Base-by-base conservation (phyloP, 2,888 invertebrate species). In the Drosophila nigritarsus region DNA sequence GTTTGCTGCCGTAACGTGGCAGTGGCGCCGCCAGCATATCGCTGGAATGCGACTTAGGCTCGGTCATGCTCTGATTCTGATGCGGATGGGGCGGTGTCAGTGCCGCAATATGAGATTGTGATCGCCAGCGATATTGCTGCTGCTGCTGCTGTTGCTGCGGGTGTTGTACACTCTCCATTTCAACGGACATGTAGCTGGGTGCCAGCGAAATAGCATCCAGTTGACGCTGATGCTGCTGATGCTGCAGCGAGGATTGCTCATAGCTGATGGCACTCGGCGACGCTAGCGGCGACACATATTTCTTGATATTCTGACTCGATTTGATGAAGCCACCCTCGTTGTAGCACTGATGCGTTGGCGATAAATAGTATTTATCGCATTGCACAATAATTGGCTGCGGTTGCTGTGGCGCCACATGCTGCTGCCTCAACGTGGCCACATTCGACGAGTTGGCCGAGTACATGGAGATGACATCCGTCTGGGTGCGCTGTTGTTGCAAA, bases 251-350 rank as follows among this genome's bases (percentile, higher is more conserved):
- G 66, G 80, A 75, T 32, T 80, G 87, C 61, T 82, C 80, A 45
- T 86, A 87, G 64, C 83, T 87, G 8, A 78, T 58, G 49, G 78
- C 71, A 55, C 77, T 87, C 6, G 92, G 92, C 59, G 92, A 91
- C 11, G 86, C 84, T 15, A 90, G 70, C 0, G 92, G 92, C 11
- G 92, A 92, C 1, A 92, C 79, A 61, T 92, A 92, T 63, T 92
- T 91, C 65, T 92, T 92, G n/a, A 92, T 92, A 55, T 92, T 92
- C 61, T 92, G 93, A 81, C 92, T 92, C 70, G 92, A 92, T 72
- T 92, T 92, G 9, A 92, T 92, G 42, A 92, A 93, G 54, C 92
- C 92, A 4, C 92, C 92, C 73, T 92, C 92, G 38, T 82, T 86
- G 61, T 92, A 92, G 61, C 82, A 90, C 54, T 92, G 92, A 79